phyloP scores from a whole-genome alignment of 1,140 invertebrate genomes.

The Propsilocerus akamusi region DNA sequence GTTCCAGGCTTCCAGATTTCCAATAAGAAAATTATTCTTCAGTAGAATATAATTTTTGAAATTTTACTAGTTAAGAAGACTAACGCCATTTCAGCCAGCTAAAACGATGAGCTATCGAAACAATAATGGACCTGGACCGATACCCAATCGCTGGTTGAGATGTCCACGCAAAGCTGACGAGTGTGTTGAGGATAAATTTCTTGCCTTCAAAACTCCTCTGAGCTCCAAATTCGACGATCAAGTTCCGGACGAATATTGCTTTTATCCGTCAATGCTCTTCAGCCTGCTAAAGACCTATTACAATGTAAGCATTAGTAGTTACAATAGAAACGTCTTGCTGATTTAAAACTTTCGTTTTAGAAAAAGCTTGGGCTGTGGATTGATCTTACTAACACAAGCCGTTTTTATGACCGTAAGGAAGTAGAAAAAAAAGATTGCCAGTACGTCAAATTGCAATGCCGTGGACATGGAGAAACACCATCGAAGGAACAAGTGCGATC shows the following conservation, averaged over 20 bases:
- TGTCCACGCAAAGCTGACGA: conserved; percentile 71
- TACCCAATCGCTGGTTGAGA: conserved; percentile 78
- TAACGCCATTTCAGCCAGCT: too few species aligned
- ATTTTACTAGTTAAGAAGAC: too few species aligned
- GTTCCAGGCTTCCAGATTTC: too few species aligned
- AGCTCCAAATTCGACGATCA: conserved; percentile 54
- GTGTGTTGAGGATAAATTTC: conserved; percentile 58
- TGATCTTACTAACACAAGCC: conserved; percentile 84
- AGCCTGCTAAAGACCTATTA: conserved; percentile 35
- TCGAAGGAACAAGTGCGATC: conserved; percentile 51
- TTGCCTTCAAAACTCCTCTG: conserved; percentile 89
- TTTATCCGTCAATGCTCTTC: conserved; percentile 72
- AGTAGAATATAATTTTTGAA: too few species aligned
- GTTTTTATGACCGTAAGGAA: conserved; percentile 74
- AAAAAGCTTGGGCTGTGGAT: conserved; percentile 86
- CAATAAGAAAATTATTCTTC: too few species aligned
- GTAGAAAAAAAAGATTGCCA: conserved; percentile 54
- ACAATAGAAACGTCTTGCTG: not conserved
- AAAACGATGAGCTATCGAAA: not conserved
- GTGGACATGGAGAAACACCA: conserved; percentile 68
- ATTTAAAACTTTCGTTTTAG: conserved; percentile 26
- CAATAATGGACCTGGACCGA: conserved; percentile 31
- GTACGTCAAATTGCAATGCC: conserved; percentile 75
- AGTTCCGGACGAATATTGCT: conserved; percentile 60
- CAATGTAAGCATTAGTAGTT: not conserved